A percentile compares a stretch with the other conserved stretches of the same genome.
phyloP scores from a whole-genome alignment of 2,113 vertebrate species.

The Bungarus multicinctus region DNA sequence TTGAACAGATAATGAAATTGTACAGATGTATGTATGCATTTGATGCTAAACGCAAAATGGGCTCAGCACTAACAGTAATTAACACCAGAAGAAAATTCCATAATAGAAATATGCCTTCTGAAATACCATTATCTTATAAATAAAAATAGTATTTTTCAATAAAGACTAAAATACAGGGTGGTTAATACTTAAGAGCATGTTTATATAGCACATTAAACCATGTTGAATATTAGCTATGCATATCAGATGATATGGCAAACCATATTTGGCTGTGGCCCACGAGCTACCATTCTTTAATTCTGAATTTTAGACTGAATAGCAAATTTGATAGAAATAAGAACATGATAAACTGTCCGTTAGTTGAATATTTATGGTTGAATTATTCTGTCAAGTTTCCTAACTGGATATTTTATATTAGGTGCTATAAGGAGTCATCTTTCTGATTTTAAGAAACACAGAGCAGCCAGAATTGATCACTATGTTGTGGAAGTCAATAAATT shows the following conservation, averaged over 20 bases:
- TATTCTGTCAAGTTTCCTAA: not conserved
- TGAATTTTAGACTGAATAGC: slow-evolving; percentile 1
- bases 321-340: slow-evolving; percentile 1
- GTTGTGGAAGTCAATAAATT: slow-evolving; percentile 98
- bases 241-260: not conserved
- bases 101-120: not conserved
- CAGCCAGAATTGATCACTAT: slow-evolving; percentile 95
- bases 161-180: not conserved
- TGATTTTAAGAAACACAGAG: slow-evolving; percentile 90
- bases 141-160: not conserved
- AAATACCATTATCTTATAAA: not conserved
- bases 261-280: not conserved
- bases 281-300: slow-evolving; percentile 29
- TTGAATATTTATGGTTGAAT: not conserved
- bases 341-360: slow-evolving; percentile 9
- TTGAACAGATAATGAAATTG: not conserved
- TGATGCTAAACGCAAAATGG: not conserved
- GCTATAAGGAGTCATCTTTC: slow-evolving; percentile 86
- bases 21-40: not conserved
- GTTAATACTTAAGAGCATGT: not conserved
- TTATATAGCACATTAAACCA: not conserved
- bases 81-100: not conserved
- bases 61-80: not conserved
- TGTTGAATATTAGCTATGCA: not conserved
- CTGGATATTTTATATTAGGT: slow-evolving; percentile 62